Percentiles rank a stretch among this genome's conserved stretches.
These are phyloP conservation scores for Diadema setosum DNA, from an alignment of 35 echinoderm and acorn worm genomes.

Conservation along the genomic window DNA sequence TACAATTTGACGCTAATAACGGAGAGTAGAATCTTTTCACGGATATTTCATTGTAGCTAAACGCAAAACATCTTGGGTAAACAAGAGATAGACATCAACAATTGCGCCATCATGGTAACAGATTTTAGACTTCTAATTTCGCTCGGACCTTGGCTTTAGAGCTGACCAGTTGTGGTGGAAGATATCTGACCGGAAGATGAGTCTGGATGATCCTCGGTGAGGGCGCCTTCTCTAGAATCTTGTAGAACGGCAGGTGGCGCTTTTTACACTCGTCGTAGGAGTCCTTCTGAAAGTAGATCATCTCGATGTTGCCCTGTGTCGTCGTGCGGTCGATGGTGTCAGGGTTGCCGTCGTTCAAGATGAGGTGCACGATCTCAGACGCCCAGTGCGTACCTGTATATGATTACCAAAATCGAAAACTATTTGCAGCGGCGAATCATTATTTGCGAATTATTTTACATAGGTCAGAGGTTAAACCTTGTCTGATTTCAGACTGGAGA, in stretches of 20 bases:
- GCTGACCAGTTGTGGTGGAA: background rate
- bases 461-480: too few species aligned
- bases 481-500: too few species aligned
- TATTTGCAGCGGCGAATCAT: too few species aligned
- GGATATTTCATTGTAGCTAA: too few species aligned
- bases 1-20: too few species aligned
- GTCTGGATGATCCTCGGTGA: background rate
- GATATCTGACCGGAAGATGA: background rate
- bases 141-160: background rate
- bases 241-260: background rate
- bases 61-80: too few species aligned
- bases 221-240: background rate
- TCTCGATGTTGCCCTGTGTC: background rate
- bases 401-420: background rate
- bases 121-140: background rate
- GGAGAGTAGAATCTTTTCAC: too few species aligned
- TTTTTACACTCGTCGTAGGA: background rate
- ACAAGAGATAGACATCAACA: too few species aligned
- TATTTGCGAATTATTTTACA: too few species aligned
- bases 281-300: constrained; percentile 20
- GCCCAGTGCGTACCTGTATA: constrained; percentile 37
- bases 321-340: constrained; percentile 12
- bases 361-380: constrained; percentile 25
- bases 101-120: background rate
- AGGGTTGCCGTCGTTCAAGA: background rate